Evolutionary conservation across 92 coral and sea anemone genomes (phyloP).

Genomic region (Hydrozoanthus gracilis): DNA sequence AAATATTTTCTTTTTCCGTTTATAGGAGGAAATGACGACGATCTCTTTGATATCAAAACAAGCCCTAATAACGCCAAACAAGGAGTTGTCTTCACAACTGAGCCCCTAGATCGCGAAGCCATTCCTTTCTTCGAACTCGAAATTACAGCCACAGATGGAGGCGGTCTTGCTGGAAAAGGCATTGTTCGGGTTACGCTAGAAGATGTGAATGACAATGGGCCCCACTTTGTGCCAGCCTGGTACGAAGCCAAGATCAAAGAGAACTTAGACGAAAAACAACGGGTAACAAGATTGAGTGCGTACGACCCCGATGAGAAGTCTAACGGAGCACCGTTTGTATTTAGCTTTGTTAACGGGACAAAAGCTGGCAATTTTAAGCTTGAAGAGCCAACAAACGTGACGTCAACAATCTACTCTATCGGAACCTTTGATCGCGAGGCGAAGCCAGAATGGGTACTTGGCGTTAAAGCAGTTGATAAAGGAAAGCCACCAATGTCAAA

Average conservation of each 20-base stretch:
- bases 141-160: slow-evolving; percentile 88
- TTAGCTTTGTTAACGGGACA: slow-evolving; percentile 58
- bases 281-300: slow-evolving; percentile 73
- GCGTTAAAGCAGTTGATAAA: slow-evolving; percentile 73
- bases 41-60: slow-evolving; percentile 72
- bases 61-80: slow-evolving; percentile 66
- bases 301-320: slow-evolving; percentile 85
- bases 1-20: neutral
- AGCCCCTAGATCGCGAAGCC: slow-evolving; percentile 82
- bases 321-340: slow-evolving; percentile 84
- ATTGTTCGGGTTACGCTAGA: slow-evolving; percentile 62
- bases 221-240: slow-evolving; percentile 88
- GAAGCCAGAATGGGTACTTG: slow-evolving; percentile 67
- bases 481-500: slow-evolving; percentile 74
- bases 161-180: slow-evolving; percentile 82
- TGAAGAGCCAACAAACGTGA: slow-evolving; percentile 56
- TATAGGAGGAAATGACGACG: slow-evolving; percentile 74
- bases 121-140: slow-evolving; percentile 70
- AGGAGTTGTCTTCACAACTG: slow-evolving; percentile 70
- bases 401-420: slow-evolving; percentile 61
- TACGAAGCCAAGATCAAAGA: slow-evolving; percentile 81
- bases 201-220: slow-evolving; percentile 94
- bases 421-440: slow-evolving; percentile 74
- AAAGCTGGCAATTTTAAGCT: slow-evolving; percentile 52
- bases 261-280: slow-evolving; percentile 63